phyloP scores from a whole-genome alignment of 2,888 invertebrate genomes.

The Pegoplata infirma region DNA sequence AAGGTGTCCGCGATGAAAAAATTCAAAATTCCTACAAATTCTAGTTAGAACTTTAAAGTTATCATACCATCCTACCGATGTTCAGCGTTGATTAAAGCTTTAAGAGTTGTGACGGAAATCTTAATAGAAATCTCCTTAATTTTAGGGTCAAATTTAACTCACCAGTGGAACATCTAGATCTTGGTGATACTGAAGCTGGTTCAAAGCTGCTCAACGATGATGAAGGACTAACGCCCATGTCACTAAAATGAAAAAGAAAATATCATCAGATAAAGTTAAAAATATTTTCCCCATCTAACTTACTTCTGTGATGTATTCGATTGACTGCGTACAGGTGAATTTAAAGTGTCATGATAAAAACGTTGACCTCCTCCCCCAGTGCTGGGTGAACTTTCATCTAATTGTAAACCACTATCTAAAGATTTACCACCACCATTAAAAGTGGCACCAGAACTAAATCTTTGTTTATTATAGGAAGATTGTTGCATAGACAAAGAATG shows the following conservation, averaged over 20 bases:
- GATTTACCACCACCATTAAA: conserved; percentile 72
- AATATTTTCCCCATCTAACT: neutral
- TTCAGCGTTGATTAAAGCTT: too few relatives aligned
- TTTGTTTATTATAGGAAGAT: conserved; percentile 71
- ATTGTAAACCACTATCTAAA: conserved; percentile 71
- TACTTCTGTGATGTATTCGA: conserved; percentile 69
- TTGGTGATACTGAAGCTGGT: conserved; percentile 73
- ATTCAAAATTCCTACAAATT: too few relatives aligned
- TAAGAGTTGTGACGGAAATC: too few relatives aligned
- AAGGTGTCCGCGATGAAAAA: too few relatives aligned
- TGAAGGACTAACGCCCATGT: conserved; percentile 75
- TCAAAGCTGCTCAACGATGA: conserved; percentile 76
- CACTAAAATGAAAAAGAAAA: conserved; percentile 63
- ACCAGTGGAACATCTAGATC: conserved; percentile 72
- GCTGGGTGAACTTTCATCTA: conserved; percentile 64
- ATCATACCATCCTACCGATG: too few relatives aligned
- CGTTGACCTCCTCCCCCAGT: conserved; percentile 39
- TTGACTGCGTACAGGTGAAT: conserved; percentile 71
- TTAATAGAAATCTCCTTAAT: too few relatives aligned
- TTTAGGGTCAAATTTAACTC: conserved; percentile 21
- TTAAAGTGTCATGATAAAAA: conserved; percentile 69
- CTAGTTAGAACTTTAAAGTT: too few relatives aligned
- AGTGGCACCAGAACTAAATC: conserved; percentile 67
- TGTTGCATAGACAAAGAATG: conserved; percentile 74
- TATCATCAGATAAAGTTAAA: neutral